phyloP scores from a whole-genome alignment of 2,113 vertebrate genomes.

The Podocnemis expansa region DNA sequence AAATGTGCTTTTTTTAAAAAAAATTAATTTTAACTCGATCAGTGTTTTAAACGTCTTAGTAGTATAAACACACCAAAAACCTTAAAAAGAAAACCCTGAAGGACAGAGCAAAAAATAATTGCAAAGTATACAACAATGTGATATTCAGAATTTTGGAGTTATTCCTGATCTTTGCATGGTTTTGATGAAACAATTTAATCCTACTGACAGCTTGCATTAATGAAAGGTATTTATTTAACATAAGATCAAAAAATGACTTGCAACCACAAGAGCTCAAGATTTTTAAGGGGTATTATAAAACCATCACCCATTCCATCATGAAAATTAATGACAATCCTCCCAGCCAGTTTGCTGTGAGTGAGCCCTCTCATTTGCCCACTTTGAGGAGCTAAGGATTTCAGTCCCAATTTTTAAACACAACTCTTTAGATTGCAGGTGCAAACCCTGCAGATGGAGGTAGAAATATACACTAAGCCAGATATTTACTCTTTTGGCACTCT shows the following conservation, averaged over 20 bases:
- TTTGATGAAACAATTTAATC: neutral
- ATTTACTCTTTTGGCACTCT: neutral
- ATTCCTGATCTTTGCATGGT: neutral
- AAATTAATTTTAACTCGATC: slow-evolving; percentile 23
- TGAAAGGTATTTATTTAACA: slow-evolving; percentile 32
- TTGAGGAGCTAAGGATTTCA: neutral
- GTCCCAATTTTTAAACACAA: neutral
- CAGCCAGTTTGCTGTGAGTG: neutral
- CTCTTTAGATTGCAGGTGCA: rapidly evolving
- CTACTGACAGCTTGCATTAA: neutral
- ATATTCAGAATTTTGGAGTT: slow-evolving; percentile 33
- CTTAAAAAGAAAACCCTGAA: slow-evolving; percentile 35
- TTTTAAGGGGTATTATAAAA: neutral
- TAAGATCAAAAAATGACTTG: neutral
- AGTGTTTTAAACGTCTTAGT: slow-evolving; percentile 49
- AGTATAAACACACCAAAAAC: slow-evolving; percentile 8
- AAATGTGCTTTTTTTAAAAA: slow-evolving; percentile 4
- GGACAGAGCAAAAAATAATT: neutral
- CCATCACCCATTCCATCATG: rapidly evolving
- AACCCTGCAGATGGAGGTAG: neutral
- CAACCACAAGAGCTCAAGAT: neutral
- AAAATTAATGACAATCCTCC: neutral
- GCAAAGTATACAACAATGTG: slow-evolving; percentile 16
- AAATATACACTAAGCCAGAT: neutral
- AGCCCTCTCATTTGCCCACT: neutral